Evolutionary conservation across 2,113 vertebrate genomes (phyloP).

Genomic region (Rattus norvegicus): GRCr8 NC_086025.1:64363001-64363500

Average conservation of each 20-base stretch:
- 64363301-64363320: constrained; percentile 30
- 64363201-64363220: constrained; percentile 37
- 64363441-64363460: neutral
- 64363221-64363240: neutral
- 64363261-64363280: constrained; percentile 61
- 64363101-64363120: neutral
- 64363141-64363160: neutral
- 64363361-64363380: constrained; percentile 19
- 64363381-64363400: constrained; percentile 20
- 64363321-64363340: constrained; percentile 26
- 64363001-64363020: neutral
- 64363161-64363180: neutral
- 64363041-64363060: too few species aligned
- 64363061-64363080: neutral
- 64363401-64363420: neutral
- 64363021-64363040: constrained; percentile 27
- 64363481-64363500: neutral
- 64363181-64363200: constrained; percentile 12
- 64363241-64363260: constrained; percentile 28
- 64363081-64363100: neutral
- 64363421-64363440: constrained; percentile 17
- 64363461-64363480: neutral
- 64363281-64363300: constrained; percentile 22
- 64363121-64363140: neutral
- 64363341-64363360: constrained; percentile 31